Evolutionary conservation across 2,113 vertebrate species (phyloP).

Genomic region (Rhegmatorhina hoffmannsi): DNA sequence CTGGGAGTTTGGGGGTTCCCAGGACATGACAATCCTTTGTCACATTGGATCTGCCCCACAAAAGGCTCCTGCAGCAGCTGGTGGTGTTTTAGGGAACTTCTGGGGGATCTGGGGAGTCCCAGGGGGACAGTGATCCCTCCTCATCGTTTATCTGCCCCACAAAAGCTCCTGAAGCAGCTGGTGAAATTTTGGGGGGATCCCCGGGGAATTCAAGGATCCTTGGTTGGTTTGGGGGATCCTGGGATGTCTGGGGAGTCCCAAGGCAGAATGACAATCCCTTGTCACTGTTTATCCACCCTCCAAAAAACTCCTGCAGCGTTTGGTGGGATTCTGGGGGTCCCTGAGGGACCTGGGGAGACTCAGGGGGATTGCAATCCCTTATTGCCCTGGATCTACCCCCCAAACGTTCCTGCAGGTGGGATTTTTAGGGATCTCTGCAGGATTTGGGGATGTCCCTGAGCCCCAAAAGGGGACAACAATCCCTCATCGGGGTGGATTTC

Average conservation of each 20-base stretch:
- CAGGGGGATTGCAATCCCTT: too few relatives aligned
- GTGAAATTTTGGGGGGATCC: neutral
- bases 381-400: neutral
- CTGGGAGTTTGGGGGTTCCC: neutral
- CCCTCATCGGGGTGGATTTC: neutral
- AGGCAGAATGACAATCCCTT: neutral
- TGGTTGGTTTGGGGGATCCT: neutral
- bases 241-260: neutral
- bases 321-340: neutral
- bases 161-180: neutral
- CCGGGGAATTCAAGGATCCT: neutral
- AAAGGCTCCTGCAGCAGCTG: neutral
- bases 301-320: neutral
- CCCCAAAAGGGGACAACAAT: too few relatives aligned
- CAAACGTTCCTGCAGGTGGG: neutral
- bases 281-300: neutral
- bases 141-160: neutral
- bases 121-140: too few relatives aligned
- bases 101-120: neutral
- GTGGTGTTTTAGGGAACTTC: neutral
- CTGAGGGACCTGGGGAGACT: neutral
- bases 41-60: neutral
- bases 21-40: neutral
- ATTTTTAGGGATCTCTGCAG: neutral
- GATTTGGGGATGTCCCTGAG: neutral